Evolutionary conservation across 2,113 vertebrate genomes (phyloP), one percentile per base, ranked within the genome.

Genomic region (Crotalus tigris): DNA sequence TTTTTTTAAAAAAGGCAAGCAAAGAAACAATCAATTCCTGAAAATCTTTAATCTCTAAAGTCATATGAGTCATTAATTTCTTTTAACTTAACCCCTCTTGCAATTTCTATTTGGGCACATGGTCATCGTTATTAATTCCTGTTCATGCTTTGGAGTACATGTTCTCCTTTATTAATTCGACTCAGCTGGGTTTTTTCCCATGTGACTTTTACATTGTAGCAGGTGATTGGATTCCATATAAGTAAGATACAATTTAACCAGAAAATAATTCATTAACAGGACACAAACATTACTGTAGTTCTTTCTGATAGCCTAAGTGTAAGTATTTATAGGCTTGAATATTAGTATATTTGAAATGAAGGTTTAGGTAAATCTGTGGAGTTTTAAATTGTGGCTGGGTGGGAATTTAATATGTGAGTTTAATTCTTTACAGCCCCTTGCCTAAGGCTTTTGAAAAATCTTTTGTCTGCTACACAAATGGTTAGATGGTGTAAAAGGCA

Each of bases 211-310:
- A 86, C 92, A 87, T 8, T 85, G 64, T 94, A 94, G 95, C 93
- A 88, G 44, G 90, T 19, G 86, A 51, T 89, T 88, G 90, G 93
- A 93, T 91, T 93, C 87, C 87, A 89, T 93, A 87, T n/a, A 19
- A 91, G 87, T 57, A 21, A 90, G 91, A 92, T 92, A 87, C 75
- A 92, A 39, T 92, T 93, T 91, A 94, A 92, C 93, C 49, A 85
- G 92, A 90, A 93, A 93, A 90, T 90, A 92, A 91, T 85, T 94
- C 94, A 94, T 95, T 96, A 95, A 92, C 44, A 26, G 85, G 57
- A 86, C 46, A 92, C 90, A 88, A 12, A 86, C 46, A 15, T 49
- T 39, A n/a, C 12, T 15, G 29, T 69, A 11, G 89, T 39, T 89
- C 7, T 64, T 92, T 89, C 53, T 90, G 29, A 54, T 75, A 94